Percentiles rank a stretch among this genome's conserved stretches.
These are phyloP conservation scores for Saccostrea glomerata DNA, from an alignment of 1,140 invertebrate genomes.

Conservation along the genomic window DNA sequence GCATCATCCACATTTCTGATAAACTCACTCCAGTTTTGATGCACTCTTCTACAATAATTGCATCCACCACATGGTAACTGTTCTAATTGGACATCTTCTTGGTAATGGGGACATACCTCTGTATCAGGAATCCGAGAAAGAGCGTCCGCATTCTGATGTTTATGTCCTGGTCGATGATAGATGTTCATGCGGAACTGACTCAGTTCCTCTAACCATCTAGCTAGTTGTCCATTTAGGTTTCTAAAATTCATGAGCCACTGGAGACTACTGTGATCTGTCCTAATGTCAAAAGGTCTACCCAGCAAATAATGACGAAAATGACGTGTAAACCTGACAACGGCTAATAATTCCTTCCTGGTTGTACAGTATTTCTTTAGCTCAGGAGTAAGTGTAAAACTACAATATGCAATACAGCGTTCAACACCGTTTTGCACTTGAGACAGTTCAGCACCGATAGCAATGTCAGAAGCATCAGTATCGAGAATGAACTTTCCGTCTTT, in stretches of 20 bases:
- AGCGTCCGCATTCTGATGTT: conserved; percentile 40
- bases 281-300: neutral
- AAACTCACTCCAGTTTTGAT: neutral
- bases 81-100: neutral
- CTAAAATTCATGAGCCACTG: conserved; percentile 53
- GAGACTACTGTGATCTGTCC: conserved; percentile 41
- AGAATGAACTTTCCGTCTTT: conserved; percentile 39
- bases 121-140: neutral
- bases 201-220: conserved; percentile 64
- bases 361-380: conserved; percentile 79
- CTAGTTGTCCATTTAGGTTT: conserved; percentile 59
- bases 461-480: conserved; percentile 47
- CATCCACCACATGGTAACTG: neutral
- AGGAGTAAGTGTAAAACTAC: conserved; percentile 74
- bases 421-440: conserved; percentile 49
- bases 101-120: neutral
- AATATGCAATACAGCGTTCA: conserved; percentile 79
- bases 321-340: conserved; percentile 36
- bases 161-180: neutral
- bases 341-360: conserved; percentile 40
- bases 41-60: neutral
- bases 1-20: neutral
- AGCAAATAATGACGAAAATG: conserved; percentile 43
- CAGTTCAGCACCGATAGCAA: conserved; percentile 35
- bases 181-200: neutral